phyloP scores from a whole-genome alignment of 2,888 invertebrate species.

The Chymomyza procnemis region DNA sequence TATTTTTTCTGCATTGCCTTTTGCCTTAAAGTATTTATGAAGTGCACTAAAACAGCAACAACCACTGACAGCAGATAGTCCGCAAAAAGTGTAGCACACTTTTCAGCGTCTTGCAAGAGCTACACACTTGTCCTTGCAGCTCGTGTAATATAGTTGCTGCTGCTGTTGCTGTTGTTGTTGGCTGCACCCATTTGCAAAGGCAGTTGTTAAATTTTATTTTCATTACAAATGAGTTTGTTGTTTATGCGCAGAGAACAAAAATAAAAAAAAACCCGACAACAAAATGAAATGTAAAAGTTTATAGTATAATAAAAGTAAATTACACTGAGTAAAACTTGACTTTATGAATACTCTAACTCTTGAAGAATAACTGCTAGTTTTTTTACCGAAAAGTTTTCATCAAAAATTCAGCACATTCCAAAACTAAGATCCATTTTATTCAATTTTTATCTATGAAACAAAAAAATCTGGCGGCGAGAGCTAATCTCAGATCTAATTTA shows the following conservation, averaged over 20 bases:
- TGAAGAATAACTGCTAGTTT: too few relatives aligned
- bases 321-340: too few relatives aligned
- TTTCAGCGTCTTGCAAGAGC: constrained; percentile 42
- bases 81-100: constrained; percentile 60
- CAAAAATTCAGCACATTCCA: too few relatives aligned
- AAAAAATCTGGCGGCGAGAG: too few relatives aligned
- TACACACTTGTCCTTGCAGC: constrained; percentile 47
- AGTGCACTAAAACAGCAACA: constrained; percentile 8
- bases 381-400: too few relatives aligned
- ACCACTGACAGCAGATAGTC: background rate
- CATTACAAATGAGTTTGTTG: constrained; percentile 57
- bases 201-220: constrained; percentile 59
- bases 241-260: constrained; percentile 41
- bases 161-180: background rate
- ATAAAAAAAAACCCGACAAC: constrained; percentile 20
- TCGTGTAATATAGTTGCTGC: constrained; percentile 12
- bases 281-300: constrained; percentile 38
- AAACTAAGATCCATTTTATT: too few relatives aligned
- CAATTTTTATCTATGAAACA: too few relatives aligned
- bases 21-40: constrained; percentile 5
- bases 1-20: background rate
- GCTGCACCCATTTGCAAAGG: constrained; percentile 6
- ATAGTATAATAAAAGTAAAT: constrained; percentile 15
- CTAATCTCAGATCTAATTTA: too few relatives aligned
- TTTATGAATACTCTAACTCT: too few relatives aligned